Evolutionary conservation across 2,113 vertebrate genomes (phyloP).

Genomic region (Tenrec ecaudatus): DNA sequence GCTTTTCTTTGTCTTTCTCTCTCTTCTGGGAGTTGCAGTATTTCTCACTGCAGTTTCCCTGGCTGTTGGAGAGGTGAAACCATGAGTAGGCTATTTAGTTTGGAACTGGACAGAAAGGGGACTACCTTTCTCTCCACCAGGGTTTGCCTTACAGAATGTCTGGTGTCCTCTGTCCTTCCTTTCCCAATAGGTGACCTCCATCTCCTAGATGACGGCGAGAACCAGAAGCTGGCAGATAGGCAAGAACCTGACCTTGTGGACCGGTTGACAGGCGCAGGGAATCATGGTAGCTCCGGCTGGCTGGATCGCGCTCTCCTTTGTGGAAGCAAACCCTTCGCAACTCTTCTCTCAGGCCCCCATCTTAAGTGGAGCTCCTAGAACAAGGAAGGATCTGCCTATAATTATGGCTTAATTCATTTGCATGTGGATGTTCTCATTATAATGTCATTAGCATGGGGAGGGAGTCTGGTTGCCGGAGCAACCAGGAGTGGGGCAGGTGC

Average conservation of each 20-base stretch:
- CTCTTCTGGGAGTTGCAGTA: constrained; percentile 34
- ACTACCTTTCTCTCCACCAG: not conserved
- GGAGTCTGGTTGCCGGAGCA: constrained; percentile 77
- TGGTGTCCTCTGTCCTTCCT: not conserved
- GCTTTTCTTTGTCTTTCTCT: not conserved
- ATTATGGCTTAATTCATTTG: constrained; percentile 81
- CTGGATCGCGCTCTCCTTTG: not conserved
- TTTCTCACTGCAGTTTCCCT: constrained; percentile 41
- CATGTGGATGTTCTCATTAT: constrained; percentile 82
- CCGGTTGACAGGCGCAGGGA: not conserved
- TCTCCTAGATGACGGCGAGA: not conserved
- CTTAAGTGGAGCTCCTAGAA: constrained; percentile 61
- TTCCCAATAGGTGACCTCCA: not conserved
- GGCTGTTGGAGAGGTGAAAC: not conserved
- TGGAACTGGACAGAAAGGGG: not conserved
- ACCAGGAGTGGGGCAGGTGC: constrained; percentile 82
- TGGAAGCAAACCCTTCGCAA: constrained; percentile 46
- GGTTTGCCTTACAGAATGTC: not conserved
- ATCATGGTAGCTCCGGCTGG: not conserved
- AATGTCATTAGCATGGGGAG: constrained; percentile 81
- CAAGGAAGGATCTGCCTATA: constrained; percentile 74
- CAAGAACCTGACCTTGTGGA: not conserved
- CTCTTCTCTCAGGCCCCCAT: constrained; percentile 35
- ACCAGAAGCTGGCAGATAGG: not conserved
- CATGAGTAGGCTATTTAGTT: constrained; percentile 54